These are phyloP conservation scores for Rhyacophila evoluta DNA, from an alignment of 2,888 invertebrate genomes.

Conservation along the genomic window DNA sequence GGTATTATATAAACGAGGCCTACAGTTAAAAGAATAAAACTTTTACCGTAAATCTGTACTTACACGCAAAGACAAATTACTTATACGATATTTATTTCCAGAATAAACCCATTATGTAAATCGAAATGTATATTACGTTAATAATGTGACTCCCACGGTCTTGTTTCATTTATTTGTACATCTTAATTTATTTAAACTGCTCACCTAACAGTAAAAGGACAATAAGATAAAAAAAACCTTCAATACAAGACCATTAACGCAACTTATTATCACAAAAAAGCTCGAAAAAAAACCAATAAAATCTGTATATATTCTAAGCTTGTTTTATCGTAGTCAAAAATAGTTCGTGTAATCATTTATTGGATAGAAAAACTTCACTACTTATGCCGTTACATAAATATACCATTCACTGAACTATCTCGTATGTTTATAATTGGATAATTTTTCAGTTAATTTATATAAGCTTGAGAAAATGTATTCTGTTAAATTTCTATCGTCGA, in stretches of 20 bases:
- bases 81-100: neutral
- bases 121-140: neutral
- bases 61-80: neutral
- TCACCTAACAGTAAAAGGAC: constrained; percentile 2
- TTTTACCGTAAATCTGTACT: neutral
- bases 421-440: neutral
- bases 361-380: neutral
- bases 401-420: neutral
- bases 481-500: neutral
- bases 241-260: neutral
- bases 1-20: no score
- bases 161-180: neutral
- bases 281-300: neutral
- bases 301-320: neutral
- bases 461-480: neutral
- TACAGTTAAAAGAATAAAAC: neutral
- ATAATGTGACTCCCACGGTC: neutral
- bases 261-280: neutral
- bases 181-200: neutral
- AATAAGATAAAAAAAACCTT: neutral
- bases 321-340: neutral
- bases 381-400: neutral
- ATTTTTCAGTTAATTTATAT: constrained; percentile 3
- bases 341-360: neutral
- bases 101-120: neutral